These are phyloP conservation scores for Tapirus indicus DNA, from an alignment of 2,797 vertebrate species.

Conservation along the genomic window DNA sequence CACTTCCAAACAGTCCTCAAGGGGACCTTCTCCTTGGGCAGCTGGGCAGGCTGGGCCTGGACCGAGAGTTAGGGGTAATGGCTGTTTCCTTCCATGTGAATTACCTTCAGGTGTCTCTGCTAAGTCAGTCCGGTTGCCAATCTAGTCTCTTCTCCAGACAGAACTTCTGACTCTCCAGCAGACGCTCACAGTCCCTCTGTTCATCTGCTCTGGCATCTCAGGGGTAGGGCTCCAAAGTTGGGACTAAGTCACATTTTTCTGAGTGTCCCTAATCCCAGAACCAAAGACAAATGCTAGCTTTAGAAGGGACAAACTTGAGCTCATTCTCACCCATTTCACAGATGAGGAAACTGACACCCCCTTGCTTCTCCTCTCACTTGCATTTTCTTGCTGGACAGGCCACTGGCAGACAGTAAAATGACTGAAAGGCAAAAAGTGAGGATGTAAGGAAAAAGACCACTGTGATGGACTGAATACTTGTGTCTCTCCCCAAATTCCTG, in stretches of 20 bases:
- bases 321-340: neutral
- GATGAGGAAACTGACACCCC: neutral
- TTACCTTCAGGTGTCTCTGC: neutral
- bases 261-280: neutral
- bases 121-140: neutral
- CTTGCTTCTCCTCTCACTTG: neutral
- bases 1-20: too few species aligned
- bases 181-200: neutral
- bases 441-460: neutral
- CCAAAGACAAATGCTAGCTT: neutral
- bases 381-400: neutral
- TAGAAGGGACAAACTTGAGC: neutral
- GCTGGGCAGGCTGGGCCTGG: neutral
- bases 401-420: neutral
- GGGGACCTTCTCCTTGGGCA: neutral
- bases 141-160: neutral
- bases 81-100: neutral
- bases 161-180: neutral
- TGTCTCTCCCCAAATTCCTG: neutral
- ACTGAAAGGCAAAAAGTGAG: neutral
- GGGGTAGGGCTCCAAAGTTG: neutral
- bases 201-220: neutral
- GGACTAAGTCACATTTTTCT: neutral
- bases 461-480: neutral
- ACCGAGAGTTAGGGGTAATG: fast-evolving